Conservation (phyloP, 1,140 invertebrate genomes). For the Copidosoma floridanum region DNA sequence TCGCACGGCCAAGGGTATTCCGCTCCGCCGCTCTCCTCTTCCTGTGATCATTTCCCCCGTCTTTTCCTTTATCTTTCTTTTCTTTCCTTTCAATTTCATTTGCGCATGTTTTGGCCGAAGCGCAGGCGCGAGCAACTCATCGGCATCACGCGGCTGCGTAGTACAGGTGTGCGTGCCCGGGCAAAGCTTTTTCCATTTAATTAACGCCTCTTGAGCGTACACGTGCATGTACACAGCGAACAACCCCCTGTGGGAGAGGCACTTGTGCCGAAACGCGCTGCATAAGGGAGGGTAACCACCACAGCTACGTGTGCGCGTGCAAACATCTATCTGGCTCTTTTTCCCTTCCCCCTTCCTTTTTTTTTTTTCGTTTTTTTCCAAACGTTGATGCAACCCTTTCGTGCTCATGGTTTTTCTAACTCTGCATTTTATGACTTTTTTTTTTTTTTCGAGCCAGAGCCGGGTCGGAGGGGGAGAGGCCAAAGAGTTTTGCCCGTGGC, state of each 20-base stretch:
- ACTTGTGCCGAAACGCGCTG: background rate
- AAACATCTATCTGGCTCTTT: background rate
- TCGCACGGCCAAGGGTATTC: no score
- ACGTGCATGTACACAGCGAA: no score
- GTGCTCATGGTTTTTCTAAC: background rate
- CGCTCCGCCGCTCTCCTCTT: background rate
- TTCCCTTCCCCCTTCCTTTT: background rate
- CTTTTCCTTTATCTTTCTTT: no score
- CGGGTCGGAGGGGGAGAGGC: no score
- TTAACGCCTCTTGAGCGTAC: conserved; percentile 24
- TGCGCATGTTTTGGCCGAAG: no score
- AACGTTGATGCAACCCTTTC: conserved; percentile 5
- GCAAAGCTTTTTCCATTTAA: conserved; percentile 27
- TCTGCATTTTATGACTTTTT: background rate
- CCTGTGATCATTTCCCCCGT: no score
- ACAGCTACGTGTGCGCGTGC: no score
- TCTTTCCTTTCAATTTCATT: background rate
- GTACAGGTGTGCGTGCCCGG: background rate
- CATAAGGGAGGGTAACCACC: no score
- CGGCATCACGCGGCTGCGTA: no score
- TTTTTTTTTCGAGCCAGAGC: no score
- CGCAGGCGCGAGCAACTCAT: no score
- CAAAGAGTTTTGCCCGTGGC: background rate
- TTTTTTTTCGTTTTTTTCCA: no score
- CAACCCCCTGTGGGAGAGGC: background rate